A percentile compares a stretch with the other conserved stretches of the same genome.
These are phyloP conservation scores for Abrostola tripartita DNA, from an alignment of 2,888 invertebrate genomes.

Conservation along the genomic window DNA sequence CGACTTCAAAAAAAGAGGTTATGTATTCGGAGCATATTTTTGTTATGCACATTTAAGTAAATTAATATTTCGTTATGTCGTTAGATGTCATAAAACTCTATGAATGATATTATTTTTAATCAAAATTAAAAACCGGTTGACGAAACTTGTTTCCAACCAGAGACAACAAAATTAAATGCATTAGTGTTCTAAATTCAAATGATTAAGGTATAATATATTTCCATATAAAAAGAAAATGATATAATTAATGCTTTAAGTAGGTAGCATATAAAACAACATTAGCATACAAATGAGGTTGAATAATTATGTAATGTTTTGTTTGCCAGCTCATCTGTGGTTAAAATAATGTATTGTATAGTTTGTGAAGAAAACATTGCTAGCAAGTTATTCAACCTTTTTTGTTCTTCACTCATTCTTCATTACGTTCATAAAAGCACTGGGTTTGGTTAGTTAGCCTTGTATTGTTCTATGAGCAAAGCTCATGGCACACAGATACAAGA, in stretches of 20 bases:
- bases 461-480: conserved; percentile 31
- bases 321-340: conserved; percentile 11
- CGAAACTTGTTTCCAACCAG: conserved; percentile 32
- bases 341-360: background rate
- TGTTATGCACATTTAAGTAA: background rate
- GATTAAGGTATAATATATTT: background rate
- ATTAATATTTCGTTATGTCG: no score
- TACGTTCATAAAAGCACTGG: background rate
- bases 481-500: conserved; percentile 37
- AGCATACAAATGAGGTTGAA: conserved; percentile 38
- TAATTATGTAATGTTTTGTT: conserved; percentile 30
- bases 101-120: background rate
- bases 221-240: conserved; percentile 9
- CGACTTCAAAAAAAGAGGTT: no score
- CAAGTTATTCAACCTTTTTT: background rate
- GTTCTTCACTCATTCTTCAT: background rate
- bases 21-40: no score
- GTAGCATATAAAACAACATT: conserved; percentile 31
- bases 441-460: conserved; percentile 5
- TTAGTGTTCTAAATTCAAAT: conserved; percentile 31
- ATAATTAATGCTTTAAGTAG: conserved; percentile 20
- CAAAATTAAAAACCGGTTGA: conserved; percentile 57
- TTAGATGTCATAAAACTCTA: no score
- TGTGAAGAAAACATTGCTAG: no score
- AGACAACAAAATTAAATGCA: conserved; percentile 23